phyloP scores from a whole-genome alignment of 2,888 invertebrate genomes.

The Iselma pallidipennis region DNA sequence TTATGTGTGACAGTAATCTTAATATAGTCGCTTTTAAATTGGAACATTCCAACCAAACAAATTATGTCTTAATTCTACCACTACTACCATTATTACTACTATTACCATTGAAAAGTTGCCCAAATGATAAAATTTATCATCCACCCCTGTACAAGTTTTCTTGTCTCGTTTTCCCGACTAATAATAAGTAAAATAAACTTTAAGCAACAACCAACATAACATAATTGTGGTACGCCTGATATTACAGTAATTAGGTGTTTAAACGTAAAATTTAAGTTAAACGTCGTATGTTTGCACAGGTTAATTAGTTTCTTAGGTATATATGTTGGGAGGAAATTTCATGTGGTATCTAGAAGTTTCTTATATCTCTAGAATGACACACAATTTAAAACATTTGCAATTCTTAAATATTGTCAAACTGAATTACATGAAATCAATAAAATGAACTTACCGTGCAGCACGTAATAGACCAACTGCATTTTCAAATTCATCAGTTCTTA shows the following conservation, averaged over 20 bases:
- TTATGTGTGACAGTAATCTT: slow-evolving; percentile 27
- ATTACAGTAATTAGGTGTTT: slow-evolving; percentile 40
- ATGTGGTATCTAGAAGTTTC: too few relatives aligned
- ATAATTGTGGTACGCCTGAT: slow-evolving; percentile 31
- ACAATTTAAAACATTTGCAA: too few relatives aligned
- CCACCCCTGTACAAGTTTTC: slow-evolving; percentile 4
- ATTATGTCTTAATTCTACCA: slow-evolving; percentile 30
- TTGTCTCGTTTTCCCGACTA: background rate
- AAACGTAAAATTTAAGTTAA: slow-evolving; percentile 35
- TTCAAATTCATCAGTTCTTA: slow-evolving; percentile 73
- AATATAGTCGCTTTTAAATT: slow-evolving; percentile 24
- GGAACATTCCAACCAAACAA: slow-evolving; percentile 23
- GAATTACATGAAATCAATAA: background rate
- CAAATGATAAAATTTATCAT: slow-evolving; percentile 18
- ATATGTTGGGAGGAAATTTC: background rate
- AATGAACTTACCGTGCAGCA: slow-evolving; percentile 66
- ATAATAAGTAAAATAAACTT: slow-evolving; percentile 40
- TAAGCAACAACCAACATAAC: slow-evolving; percentile 28
- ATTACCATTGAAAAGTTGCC: slow-evolving; percentile 14
- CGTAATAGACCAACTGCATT: slow-evolving; percentile 81
- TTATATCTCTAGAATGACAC: background rate
- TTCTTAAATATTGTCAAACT: too few relatives aligned
- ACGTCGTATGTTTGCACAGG: slow-evolving; percentile 28
- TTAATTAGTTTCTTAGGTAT: slow-evolving; percentile 26
- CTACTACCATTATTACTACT: background rate